Base-by-base conservation (phyloP, 2,113 vertebrate species). In the Girardinichthys multiradiatus region DNA sequence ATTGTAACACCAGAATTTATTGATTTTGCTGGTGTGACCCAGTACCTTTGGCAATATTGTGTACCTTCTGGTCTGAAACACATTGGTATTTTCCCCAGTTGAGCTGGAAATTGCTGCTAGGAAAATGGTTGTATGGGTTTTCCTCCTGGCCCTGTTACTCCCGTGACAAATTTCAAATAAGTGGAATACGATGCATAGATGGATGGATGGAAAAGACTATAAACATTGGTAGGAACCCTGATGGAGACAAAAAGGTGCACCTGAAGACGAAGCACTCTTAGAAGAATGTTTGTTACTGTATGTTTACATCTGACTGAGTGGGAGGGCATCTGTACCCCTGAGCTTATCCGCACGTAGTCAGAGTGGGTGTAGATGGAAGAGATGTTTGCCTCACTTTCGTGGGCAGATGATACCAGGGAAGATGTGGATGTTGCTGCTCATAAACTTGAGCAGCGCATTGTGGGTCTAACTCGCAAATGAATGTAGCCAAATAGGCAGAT, bases 331-430 rank as follows among this genome's bases (percentile, higher is more conserved):
- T 21, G 64, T 86, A 75, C 80, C 76, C 69, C 60, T 8, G 59
- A 72, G 64, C 70, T 61, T 69, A 64, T 76, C 66, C 39, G 72
- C 72, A 75, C 82, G 79, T 68, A 79, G 68, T 67, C n/a, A 14
- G 64, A 72, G 90, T 81, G 76, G 80, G 84, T 83, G 87, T 88
- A 30, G 31, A 71, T 70, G 84, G 80, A 89, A 80, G 67, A 64
- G 74, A 79, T 80, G 82, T 77, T 89, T 72, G 27, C 79, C 76
- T 76, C 75, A 37, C 62, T 62, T 68, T 70, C 31, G 29, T 83
- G 86, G 73, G 87, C 89, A 65, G 71, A 83, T 83, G 42, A 72
- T 31, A 71, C 35, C 71, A 71, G 42, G 73, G 59, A 80, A 37
- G 11, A 72, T 48, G 74, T 76, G 77, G 80, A 84, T 59, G 86